These are phyloP conservation scores for Macrotrachela quadricornifera DNA, from an alignment of 1,140 invertebrate species.

Conservation along the genomic window DNA sequence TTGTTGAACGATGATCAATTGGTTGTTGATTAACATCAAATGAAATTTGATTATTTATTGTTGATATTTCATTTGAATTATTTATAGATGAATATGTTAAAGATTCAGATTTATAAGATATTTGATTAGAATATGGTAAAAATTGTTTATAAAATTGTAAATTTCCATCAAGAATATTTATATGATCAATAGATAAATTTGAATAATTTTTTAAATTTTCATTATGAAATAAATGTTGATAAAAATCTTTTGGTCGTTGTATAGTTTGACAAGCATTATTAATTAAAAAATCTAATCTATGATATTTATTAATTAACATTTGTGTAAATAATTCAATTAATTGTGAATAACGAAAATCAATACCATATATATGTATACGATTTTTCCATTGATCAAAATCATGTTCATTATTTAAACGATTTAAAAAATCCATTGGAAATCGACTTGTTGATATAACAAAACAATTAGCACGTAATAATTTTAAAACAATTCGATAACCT, in stretches of 20 bases:
- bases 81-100: too few relatives aligned
- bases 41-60: too few relatives aligned
- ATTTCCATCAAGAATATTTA: too few relatives aligned
- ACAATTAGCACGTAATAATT: constrained; percentile 9
- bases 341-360: constrained; percentile 9
- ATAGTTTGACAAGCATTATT: constrained; percentile 15
- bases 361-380: constrained; percentile 8
- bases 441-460: constrained; percentile 10
- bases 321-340: constrained; percentile 8
- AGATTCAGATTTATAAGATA: too few relatives aligned
- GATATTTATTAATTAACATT: neutral
- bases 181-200: too few relatives aligned
- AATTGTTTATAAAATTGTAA: too few relatives aligned
- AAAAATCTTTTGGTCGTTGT: constrained; percentile 9
- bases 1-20: constrained; percentile 8
- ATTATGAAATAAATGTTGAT: constrained; percentile 4
- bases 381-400: constrained; percentile 10
- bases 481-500: constrained; percentile 11
- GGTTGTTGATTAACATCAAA: constrained; percentile 7
- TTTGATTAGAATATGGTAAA: too few relatives aligned
- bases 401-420: constrained; percentile 5
- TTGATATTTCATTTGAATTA: too few relatives aligned
- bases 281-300: constrained; percentile 13
- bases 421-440: constrained; percentile 12
- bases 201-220: neutral